These are phyloP conservation scores for Armadillidium nasatum DNA, from an alignment of 1,140 invertebrate species.

Conservation along the genomic window DNA sequence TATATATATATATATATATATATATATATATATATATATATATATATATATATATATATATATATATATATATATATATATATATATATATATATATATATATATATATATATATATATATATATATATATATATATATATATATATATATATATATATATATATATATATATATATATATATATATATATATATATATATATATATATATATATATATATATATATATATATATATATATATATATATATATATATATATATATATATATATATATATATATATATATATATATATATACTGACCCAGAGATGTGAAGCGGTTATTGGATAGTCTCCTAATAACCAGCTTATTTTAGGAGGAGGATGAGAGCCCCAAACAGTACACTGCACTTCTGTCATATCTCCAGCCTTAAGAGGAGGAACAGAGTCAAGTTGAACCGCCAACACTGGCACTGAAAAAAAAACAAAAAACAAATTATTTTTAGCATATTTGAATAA, in stretches of 20 bases:
- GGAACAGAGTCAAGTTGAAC: neutral
- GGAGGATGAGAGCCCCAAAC: conserved; percentile 73
- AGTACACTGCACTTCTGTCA: conserved; percentile 68
- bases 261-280: no score
- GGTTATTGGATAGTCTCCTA: neutral
- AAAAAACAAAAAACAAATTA: no score
- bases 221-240: conserved; percentile 12
- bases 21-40: neutral
- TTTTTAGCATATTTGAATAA: no score
- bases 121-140: conserved; percentile 19
- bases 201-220: conserved; percentile 5
- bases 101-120: conserved; percentile 9
- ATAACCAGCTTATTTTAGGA: conserved; percentile 69
- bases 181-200: conserved; percentile 19
- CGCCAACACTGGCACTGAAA: neutral
- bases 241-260: conserved; percentile 14
- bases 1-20: neutral
- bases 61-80: neutral
- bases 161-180: conserved; percentile 21
- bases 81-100: conserved; percentile 4
- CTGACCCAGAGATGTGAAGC: neutral
- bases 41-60: neutral
- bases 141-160: conserved; percentile 19
- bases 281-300: no score
- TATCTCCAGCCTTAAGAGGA: conserved; percentile 7